Evolutionary conservation across 2,113 vertebrate genomes (phyloP).

Genomic region (Otocyon megalotis): DNA sequence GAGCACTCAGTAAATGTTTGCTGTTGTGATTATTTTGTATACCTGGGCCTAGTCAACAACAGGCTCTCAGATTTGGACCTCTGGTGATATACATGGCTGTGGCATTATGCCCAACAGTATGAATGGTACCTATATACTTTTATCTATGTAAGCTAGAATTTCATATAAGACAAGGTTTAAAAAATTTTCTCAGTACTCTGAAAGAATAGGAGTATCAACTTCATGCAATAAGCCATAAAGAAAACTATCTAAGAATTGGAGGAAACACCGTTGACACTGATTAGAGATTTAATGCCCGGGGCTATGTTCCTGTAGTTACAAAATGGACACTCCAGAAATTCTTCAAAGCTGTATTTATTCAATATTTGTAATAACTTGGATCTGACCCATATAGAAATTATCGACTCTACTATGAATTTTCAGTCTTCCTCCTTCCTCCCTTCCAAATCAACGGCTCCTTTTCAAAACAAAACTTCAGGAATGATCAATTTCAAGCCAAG

Average conservation of each 20-base stretch:
- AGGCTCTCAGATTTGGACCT: background rate
- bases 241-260: background rate
- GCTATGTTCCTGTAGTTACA: background rate
- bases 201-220: background rate
- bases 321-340: conserved; percentile 3
- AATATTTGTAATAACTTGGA: background rate
- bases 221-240: background rate
- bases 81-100: background rate
- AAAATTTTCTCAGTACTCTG: background rate
- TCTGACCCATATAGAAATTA: conserved; percentile 39
- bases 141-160: background rate
- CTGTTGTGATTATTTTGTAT: background rate
- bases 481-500: background rate
- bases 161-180: background rate
- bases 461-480: conserved; percentile 22
- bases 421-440: background rate
- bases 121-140: background rate
- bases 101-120: background rate
- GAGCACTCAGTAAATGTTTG: background rate
- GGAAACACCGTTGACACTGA: background rate
- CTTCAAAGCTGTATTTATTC: background rate
- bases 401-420: conserved; percentile 36
- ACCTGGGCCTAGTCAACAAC: no score
- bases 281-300: background rate
- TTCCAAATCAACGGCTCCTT: background rate